phyloP scores from a whole-genome alignment of 2,113 vertebrate genomes.

The Antechinus flavipes region DNA sequence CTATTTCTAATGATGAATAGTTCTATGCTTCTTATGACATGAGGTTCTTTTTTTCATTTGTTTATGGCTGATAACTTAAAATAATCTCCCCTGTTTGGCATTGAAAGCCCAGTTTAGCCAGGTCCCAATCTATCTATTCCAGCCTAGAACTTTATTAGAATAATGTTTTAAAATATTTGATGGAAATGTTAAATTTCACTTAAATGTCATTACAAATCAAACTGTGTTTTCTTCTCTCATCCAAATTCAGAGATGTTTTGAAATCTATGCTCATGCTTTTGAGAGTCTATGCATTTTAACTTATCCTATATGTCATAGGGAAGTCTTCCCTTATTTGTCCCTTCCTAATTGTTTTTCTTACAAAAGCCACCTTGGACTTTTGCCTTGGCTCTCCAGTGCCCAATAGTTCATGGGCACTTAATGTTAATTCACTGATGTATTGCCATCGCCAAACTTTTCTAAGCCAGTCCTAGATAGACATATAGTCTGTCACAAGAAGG shows the following conservation, averaged over 20 bases:
- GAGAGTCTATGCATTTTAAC: neutral
- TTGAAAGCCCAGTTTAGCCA: neutral
- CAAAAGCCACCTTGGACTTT: neutral
- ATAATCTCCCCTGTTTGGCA: neutral
- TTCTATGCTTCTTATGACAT: neutral
- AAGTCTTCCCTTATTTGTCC: neutral
- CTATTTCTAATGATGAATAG: neutral
- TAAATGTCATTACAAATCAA: neutral
- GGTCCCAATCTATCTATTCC: neutral
- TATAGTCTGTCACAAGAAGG: neutral
- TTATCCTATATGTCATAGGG: neutral
- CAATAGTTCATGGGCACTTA: neutral
- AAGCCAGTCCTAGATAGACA: neutral
- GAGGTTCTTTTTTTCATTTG: neutral
- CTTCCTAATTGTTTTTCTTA: neutral
- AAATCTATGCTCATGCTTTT: neutral
- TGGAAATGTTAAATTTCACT: neutral
- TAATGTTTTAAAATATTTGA: neutral
- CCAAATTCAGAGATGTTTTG: neutral
- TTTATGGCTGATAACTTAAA: neutral
- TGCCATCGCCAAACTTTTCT: neutral
- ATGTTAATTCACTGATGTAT: neutral
- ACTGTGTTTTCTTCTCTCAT: neutral
- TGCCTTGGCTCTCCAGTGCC: neutral
- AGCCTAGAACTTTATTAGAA: neutral